Conservation (phyloP, 1,140 invertebrate species). For the Callitettix versicolor region DNA sequence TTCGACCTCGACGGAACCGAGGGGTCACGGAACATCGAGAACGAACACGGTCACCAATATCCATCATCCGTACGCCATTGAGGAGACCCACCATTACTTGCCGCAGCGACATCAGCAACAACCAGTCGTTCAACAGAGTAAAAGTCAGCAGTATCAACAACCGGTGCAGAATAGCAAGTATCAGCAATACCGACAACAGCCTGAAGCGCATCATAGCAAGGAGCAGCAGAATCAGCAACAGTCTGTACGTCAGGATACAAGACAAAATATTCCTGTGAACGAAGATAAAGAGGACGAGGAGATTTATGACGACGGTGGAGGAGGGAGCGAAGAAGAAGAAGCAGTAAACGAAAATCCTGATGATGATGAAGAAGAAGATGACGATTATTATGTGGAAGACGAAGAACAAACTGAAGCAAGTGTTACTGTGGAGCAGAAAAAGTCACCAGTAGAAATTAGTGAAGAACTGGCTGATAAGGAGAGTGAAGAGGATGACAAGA, state of each 20-base stretch:
- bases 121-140: not conserved
- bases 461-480: not conserved
- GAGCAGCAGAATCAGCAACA: not conserved
- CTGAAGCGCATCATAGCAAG: not conserved
- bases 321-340: not conserved
- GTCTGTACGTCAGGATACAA: not conserved
- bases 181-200: no score
- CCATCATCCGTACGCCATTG: not conserved
- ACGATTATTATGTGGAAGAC: not conserved
- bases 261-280: not conserved
- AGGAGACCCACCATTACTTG: not conserved
- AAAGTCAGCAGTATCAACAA: not conserved
- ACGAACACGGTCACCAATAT: not conserved
- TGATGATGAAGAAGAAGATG: constrained; percentile 1
- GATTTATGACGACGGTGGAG: not conserved
- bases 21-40: not conserved
- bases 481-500: not conserved
- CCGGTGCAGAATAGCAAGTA: no score
- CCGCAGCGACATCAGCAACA: not conserved
- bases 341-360: not conserved
- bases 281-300: not conserved
- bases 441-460: not conserved
- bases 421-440: constrained; percentile 2
- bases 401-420: constrained; percentile 3
- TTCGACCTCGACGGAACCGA: constrained; percentile 8